Conservation (phyloP, 1,140 invertebrate species). For the Atta cephalotes region DNA sequence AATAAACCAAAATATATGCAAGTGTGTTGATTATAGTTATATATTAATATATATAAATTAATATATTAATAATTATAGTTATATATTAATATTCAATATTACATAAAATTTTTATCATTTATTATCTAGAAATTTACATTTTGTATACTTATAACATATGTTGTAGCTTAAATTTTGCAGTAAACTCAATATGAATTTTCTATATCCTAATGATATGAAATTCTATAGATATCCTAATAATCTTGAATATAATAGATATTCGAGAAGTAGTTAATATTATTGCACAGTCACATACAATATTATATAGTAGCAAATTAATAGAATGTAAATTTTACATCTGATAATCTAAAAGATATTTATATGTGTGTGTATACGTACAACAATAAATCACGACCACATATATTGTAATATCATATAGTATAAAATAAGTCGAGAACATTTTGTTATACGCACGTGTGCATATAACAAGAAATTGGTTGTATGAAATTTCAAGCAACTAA, state of each 20-base stretch:
- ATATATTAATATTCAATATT: neutral
- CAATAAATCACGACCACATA: neutral
- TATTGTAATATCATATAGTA: neutral
- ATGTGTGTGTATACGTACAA: neutral
- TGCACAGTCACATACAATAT: neutral
- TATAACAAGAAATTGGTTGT: neutral
- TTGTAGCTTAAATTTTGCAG: neutral
- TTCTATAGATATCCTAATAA: too few species aligned
- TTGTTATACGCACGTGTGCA: neutral
- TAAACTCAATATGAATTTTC: neutral
- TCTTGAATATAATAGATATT: constrained; percentile 4
- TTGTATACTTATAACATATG: neutral
- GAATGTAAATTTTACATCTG: neutral
- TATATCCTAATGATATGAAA: neutral
- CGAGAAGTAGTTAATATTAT: neutral
- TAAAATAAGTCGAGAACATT: constrained; percentile 8
- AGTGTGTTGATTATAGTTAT: neutral
- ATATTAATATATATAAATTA: neutral
- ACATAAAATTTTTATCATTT: neutral
- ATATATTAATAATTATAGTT: neutral
- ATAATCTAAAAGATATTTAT: neutral
- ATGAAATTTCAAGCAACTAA: neutral
- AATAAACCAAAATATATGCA: neutral
- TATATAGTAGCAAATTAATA: neutral
- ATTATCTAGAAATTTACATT: neutral